These are phyloP conservation scores for Muntiacus muntjak DNA, from an alignment of 2,113 vertebrate genomes.

Conservation along the genomic window DNA sequence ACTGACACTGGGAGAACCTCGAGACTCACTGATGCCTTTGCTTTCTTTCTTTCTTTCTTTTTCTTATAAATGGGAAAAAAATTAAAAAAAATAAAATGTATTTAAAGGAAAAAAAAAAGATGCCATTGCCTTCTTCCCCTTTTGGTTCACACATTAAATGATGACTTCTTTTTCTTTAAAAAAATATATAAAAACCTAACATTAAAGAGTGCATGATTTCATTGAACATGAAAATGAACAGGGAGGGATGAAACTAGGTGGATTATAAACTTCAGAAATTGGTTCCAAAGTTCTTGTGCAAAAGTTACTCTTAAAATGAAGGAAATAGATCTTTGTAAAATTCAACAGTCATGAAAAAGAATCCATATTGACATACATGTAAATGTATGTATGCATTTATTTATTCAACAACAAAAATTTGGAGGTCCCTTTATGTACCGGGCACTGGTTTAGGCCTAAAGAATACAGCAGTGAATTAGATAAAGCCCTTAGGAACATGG, in stretches of 20 bases:
- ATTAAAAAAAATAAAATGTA: too few relatives aligned
- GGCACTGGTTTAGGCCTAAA: not conserved
- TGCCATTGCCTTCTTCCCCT: not conserved
- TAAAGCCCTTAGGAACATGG: not conserved
- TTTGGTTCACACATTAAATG: not conserved
- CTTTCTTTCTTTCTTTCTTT: not conserved
- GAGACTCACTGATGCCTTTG: not conserved
- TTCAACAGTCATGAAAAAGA: not conserved
- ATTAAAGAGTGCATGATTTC: not conserved
- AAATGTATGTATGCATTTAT: not conserved
- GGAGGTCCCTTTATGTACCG: too few relatives aligned
- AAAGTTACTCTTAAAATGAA: not conserved
- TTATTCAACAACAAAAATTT: not conserved
- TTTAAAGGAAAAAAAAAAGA: too few relatives aligned
- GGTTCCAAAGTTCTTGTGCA: not conserved
- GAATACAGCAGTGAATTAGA: not conserved
- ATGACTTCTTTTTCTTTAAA: not conserved
- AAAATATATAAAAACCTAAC: not conserved
- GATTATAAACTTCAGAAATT: not conserved
- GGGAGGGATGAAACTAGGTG: not conserved
- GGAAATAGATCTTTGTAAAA: not conserved
- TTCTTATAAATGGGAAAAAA: too few relatives aligned
- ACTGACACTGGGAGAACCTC: not conserved
- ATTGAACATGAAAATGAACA: not conserved
- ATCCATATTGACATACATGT: not conserved